phyloP scores from a whole-genome alignment of 2,888 invertebrate genomes.

The Melitaea athalia region DNA sequence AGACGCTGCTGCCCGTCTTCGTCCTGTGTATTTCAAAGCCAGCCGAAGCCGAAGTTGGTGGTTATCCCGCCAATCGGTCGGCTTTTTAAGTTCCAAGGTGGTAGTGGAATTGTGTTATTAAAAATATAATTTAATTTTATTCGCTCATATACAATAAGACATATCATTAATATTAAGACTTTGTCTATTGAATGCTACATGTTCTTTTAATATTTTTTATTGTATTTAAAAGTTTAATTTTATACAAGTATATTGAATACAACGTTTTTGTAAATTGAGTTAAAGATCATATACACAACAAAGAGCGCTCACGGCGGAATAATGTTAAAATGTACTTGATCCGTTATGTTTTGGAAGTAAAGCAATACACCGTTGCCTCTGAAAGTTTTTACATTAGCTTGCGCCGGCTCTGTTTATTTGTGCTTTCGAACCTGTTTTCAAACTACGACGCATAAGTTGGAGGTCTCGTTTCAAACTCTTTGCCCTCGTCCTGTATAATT shows the following conservation, averaged over 20 bases:
- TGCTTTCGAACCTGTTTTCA: slow-evolving; percentile 63
- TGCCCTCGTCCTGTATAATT: slow-evolving; percentile 62
- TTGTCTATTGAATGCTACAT: too few relatives aligned
- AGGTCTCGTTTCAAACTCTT: slow-evolving; percentile 71
- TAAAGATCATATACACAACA: slow-evolving; percentile 30
- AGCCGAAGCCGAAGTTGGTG: too few relatives aligned
- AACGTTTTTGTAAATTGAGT: slow-evolving; percentile 31
- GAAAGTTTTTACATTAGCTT: slow-evolving; percentile 77
- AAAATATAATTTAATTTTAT: too few relatives aligned
- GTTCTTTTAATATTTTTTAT: not conserved
- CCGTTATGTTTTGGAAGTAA: slow-evolving; percentile 66
- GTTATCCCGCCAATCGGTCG: too few relatives aligned
- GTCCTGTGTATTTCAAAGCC: too few relatives aligned
- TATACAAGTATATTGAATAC: not conserved
- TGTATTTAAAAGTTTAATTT: not conserved
- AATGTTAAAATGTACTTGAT: slow-evolving; percentile 52
- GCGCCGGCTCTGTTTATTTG: slow-evolving; percentile 67
- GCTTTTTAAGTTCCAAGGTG: too few relatives aligned
- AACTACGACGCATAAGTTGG: slow-evolving; percentile 70
- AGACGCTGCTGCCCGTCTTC: too few relatives aligned
- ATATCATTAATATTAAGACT: not conserved
- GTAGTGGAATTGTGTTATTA: too few relatives aligned
- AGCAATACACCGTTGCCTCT: slow-evolving; percentile 62
- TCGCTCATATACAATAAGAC: too few relatives aligned
- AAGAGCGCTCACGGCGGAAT: slow-evolving; percentile 42